A percentile compares a stretch with the other conserved stretches of the same genome.
These are phyloP conservation scores for Plumapathes pennacea DNA, from an alignment of 92 coral and sea anemone species.

Conservation along the genomic window DNA sequence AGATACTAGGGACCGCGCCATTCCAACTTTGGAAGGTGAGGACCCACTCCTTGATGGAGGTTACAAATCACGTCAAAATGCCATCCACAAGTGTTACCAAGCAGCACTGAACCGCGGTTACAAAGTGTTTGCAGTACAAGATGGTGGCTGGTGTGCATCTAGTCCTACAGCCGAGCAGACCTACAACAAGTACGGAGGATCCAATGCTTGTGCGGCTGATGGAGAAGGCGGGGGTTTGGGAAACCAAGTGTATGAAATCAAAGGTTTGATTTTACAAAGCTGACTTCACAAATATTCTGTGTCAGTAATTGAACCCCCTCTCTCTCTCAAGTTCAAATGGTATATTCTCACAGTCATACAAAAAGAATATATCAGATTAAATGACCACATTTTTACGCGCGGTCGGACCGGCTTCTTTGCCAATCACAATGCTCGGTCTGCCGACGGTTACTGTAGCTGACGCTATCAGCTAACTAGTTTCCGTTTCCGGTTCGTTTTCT, in stretches of 20 bases:
- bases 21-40: constrained; percentile 74
- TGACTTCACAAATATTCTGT: no score
- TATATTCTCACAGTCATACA: no score
- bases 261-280: constrained; percentile 1
- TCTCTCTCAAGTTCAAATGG: no score
- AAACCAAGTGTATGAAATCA: constrained; percentile 9
- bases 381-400: no score
- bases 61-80: constrained; percentile 74
- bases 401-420: no score
- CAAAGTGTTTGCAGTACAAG: constrained; percentile 73
- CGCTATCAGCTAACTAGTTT: no score
- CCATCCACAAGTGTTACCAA: constrained; percentile 75
- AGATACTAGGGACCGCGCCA: constrained; percentile 65
- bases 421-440: no score
- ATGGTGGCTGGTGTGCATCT: constrained; percentile 83
- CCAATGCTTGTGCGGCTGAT: constrained; percentile 8
- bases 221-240: constrained; percentile 36
- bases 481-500: no score
- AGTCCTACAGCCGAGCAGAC: constrained; percentile 59
- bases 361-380: no score
- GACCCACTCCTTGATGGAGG: constrained; percentile 65
- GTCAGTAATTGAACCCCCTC: no score
- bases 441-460: no score
- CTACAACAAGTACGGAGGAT: constrained; percentile 57
- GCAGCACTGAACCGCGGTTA: constrained; percentile 62